Conservation (phyloP, 2,797 vertebrate genomes). For the Lacerta agilis region DNA sequence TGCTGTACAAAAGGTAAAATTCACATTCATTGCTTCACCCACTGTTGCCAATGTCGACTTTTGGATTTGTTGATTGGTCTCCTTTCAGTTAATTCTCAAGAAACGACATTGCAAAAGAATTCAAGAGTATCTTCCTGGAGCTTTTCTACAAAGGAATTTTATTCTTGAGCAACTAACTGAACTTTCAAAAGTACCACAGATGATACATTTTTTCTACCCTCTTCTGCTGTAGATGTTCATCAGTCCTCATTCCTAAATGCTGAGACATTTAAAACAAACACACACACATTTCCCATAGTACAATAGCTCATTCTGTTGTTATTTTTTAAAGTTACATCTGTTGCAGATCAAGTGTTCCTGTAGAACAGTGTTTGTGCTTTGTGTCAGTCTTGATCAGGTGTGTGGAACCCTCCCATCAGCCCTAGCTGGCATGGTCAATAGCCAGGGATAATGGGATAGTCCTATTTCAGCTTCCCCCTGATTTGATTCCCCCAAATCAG, state of each 20-base stretch:
- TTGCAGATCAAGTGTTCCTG: background rate
- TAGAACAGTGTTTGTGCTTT: background rate
- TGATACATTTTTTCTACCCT: background rate
- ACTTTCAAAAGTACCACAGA: background rate
- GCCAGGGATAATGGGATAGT: no score
- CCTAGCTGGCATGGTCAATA: no score
- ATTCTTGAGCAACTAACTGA: background rate
- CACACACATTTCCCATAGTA: background rate
- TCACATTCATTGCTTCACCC: no score
- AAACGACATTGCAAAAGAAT: background rate
- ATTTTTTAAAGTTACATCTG: background rate
- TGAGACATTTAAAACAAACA: background rate
- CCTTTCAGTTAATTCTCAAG: background rate
- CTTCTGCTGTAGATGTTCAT: background rate
- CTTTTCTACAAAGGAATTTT: background rate
- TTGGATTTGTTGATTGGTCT: background rate
- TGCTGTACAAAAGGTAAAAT: no score
- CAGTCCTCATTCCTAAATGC: background rate
- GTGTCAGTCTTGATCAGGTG: background rate
- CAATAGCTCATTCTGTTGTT: background rate
- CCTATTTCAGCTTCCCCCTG: no score
- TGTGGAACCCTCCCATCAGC: no score
- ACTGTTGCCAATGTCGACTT: no score
- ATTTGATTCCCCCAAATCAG: background rate
- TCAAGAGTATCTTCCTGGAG: background rate